Evolutionary conservation across 2,888 invertebrate species (phyloP).

Genomic region (Pterobdella sp.): DNA sequence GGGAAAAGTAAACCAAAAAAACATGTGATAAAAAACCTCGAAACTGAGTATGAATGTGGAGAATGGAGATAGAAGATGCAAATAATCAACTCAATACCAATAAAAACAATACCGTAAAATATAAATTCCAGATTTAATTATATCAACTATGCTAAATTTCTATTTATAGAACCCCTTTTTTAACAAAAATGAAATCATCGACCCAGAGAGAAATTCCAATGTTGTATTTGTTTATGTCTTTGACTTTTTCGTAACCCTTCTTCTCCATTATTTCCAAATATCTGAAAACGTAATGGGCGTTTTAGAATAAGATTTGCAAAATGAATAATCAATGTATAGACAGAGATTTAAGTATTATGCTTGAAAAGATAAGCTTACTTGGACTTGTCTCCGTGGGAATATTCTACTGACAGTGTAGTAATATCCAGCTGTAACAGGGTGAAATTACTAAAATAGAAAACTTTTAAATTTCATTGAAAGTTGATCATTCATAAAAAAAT

Average conservation of each 20-base stretch:
- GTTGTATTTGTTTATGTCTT: conserved; percentile 10
- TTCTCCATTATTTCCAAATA: conserved; percentile 11
- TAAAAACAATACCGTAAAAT: too few relatives aligned
- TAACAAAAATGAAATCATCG: conserved; percentile 28
- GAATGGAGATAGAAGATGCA: too few relatives aligned
- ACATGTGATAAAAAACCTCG: too few relatives aligned
- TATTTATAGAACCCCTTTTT: too few relatives aligned
- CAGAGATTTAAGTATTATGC: background rate
- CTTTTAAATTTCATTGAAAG: background rate
- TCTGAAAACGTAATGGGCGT: background rate
- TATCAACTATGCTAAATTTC: too few relatives aligned
- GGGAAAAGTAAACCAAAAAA: too few relatives aligned
- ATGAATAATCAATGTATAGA: background rate
- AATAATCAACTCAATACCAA: too few relatives aligned
- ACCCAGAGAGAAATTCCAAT: conserved; percentile 11
- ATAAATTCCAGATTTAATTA: too few relatives aligned
- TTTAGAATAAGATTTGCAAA: background rate
- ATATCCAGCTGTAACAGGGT: too few relatives aligned
- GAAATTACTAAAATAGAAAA: too few relatives aligned
- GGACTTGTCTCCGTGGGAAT: conserved; percentile 13
- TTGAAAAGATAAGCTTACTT: background rate
- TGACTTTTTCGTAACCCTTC: conserved; percentile 16
- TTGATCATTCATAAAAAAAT: background rate
- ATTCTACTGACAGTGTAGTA: conserved; percentile 27
- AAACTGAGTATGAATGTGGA: too few relatives aligned